Conservation (phyloP, 2,113 vertebrate species). For the Cheilinus undulatus region DNA sequence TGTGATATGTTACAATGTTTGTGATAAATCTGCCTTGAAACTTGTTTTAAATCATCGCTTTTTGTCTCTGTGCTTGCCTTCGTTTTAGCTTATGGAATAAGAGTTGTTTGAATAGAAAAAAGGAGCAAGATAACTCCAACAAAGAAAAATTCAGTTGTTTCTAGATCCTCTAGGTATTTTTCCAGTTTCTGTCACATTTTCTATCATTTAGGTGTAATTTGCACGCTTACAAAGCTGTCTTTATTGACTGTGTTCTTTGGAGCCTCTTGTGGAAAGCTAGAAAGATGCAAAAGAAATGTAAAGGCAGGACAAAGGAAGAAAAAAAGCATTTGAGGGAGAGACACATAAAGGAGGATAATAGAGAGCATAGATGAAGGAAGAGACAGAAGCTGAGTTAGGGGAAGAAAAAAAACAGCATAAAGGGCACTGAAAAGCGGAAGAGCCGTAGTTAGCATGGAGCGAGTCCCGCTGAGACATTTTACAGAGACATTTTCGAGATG, state of each 20-base stretch:
- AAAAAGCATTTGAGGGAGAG: conserved; percentile 31
- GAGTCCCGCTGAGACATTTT: conserved; percentile 68
- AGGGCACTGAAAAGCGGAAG: conserved; percentile 60
- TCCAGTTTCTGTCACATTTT: neutral
- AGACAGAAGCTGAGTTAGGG: conserved; percentile 29
- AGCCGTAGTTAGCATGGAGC: conserved; percentile 56
- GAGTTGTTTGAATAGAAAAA: conserved; percentile 2
- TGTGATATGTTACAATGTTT: conserved; percentile 41
- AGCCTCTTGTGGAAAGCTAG: conserved; percentile 25
- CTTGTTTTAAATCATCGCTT: conserved; percentile 25
- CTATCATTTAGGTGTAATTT: neutral
- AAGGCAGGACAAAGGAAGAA: conserved; percentile 27
- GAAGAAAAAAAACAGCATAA: conserved; percentile 28
- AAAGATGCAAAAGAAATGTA: conserved; percentile 28
- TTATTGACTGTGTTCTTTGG: conserved; percentile 10
- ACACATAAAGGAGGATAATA: conserved; percentile 45
- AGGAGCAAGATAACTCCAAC: conserved; percentile 6
- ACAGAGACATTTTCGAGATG: conserved; percentile 71
- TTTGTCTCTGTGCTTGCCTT: conserved; percentile 1
- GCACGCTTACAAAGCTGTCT: neutral
- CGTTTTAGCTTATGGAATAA: neutral
- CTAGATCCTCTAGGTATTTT: neutral
- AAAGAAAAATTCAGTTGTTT: neutral
- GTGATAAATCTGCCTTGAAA: conserved; percentile 37
- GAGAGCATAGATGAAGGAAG: conserved; percentile 47